These are phyloP conservation scores for Calonectris borealis DNA, from an alignment of 2,113 vertebrate species.

Conservation along the genomic window DNA sequence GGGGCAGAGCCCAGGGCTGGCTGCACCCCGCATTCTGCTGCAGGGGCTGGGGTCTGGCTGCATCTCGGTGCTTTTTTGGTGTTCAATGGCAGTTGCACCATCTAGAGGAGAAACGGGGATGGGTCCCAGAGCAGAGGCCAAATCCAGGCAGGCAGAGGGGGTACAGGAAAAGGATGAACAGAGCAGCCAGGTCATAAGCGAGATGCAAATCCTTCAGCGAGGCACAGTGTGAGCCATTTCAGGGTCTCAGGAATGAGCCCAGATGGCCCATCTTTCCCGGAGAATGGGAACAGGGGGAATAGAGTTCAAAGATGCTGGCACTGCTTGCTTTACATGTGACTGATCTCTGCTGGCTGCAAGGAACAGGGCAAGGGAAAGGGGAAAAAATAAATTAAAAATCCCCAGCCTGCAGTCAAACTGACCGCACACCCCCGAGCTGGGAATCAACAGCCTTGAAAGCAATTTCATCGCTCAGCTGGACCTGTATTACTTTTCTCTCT, in stretches of 20 bases:
- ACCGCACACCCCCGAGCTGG: background rate
- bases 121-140: background rate
- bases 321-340: background rate
- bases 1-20: background rate
- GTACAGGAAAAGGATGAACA: background rate
- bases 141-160: background rate
- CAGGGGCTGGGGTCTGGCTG: background rate
- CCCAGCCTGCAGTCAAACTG: background rate
- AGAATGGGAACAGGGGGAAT: background rate
- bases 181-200: fast-evolving
- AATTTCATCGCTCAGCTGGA: conserved; percentile 53
- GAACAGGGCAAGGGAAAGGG: background rate
- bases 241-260: background rate
- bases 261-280: background rate
- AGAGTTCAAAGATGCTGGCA: background rate
- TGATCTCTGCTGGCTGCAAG: background rate
- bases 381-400: background rate
- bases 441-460: conserved; percentile 38
- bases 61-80: background rate
- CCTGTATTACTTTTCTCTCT: background rate
- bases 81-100: conserved; percentile 46
- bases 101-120: conserved; percentile 44
- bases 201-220: background rate
- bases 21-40: background rate
- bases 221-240: background rate